Percentiles rank a stretch among this genome's conserved stretches.
These are phyloP conservation scores for Meriones psammophilus DNA, from an alignment of 2,797 vertebrate species.

Conservation along the genomic window DNA sequence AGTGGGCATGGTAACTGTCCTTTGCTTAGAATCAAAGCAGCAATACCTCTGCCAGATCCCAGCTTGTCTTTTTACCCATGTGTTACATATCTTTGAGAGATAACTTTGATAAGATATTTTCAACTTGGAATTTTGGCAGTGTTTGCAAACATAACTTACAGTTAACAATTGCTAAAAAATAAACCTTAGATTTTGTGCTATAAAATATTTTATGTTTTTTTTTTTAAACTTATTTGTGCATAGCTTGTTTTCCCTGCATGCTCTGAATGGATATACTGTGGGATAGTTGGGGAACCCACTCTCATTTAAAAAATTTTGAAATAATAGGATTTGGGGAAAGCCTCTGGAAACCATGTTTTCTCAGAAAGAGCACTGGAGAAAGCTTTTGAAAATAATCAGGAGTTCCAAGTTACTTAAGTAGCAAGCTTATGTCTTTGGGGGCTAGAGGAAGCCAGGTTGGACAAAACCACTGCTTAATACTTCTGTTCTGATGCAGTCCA, in stretches of 20 bases:
- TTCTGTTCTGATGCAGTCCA: conserved; percentile 74
- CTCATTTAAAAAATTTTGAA: conserved; percentile 68
- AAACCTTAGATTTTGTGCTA: conserved; percentile 74
- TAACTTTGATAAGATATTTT: conserved; percentile 61
- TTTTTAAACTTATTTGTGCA: conserved; percentile 61
- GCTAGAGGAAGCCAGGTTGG: conserved; percentile 55
- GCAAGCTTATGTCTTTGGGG: conserved; percentile 48
- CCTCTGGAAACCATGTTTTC: conserved; percentile 59
- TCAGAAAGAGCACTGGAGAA: conserved; percentile 76
- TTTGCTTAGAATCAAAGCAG: conserved; percentile 60
- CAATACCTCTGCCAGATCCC: background rate
- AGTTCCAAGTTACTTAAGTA: conserved; percentile 63
- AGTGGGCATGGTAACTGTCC: conserved; percentile 55
- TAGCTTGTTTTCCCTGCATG: conserved; percentile 74
- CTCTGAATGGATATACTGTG: conserved; percentile 74
- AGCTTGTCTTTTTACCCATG: conserved; percentile 59
- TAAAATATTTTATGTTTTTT: conserved; percentile 75
- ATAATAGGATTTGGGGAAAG: conserved; percentile 71
- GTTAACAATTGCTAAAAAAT: conserved; percentile 65
- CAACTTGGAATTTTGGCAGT: conserved; percentile 70
- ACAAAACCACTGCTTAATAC: conserved; percentile 74
- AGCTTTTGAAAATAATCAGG: conserved; percentile 78
- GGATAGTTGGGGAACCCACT: conserved; percentile 71
- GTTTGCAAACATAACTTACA: conserved; percentile 65
- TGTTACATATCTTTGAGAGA: conserved; percentile 68